Evolutionary conservation across 2,113 vertebrate genomes (phyloP).

Genomic region (Podilymbus podiceps): DNA sequence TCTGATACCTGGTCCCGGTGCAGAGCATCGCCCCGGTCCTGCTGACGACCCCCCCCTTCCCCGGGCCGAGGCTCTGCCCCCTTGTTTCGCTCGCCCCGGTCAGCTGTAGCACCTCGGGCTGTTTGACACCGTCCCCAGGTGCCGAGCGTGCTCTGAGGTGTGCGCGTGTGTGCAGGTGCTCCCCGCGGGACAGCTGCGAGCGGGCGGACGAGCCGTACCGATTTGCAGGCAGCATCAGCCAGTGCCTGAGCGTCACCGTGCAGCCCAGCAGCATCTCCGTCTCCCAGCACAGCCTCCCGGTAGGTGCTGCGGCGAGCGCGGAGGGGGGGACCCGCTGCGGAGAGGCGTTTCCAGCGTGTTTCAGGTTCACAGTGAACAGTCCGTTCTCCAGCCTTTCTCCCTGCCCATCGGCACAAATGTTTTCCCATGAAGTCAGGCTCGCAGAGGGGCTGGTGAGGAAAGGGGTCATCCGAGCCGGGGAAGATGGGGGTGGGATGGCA

Average conservation of each 20-base stretch:
- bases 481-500: not conserved
- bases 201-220: slow-evolving; percentile 87
- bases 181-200: slow-evolving; percentile 87
- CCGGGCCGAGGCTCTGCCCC: not conserved
- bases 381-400: not conserved
- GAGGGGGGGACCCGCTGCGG: fast-evolving
- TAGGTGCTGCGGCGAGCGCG: not conserved
- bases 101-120: not conserved
- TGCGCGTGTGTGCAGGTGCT: slow-evolving; percentile 80
- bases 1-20: fast-evolving
- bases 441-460: not conserved
- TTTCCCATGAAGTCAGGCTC: slow-evolving; percentile 11
- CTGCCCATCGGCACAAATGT: not conserved
- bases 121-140: fast-evolving
- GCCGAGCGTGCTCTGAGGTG: not conserved
- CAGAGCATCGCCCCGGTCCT: fast-evolving
- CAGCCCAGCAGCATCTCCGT: slow-evolving; percentile 94
- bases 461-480: not conserved
- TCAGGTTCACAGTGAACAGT: fast-evolving
- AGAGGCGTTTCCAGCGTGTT: not conserved
- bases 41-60: not conserved
- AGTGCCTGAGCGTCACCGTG: slow-evolving; percentile 86
- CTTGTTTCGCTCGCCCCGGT: fast-evolving
- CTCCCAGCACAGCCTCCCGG: slow-evolving; percentile 88
- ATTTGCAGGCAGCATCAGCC: slow-evolving; percentile 84